Evolutionary conservation across 2,888 invertebrate species (phyloP).

Genomic region (Lissonota sp.): DNA sequence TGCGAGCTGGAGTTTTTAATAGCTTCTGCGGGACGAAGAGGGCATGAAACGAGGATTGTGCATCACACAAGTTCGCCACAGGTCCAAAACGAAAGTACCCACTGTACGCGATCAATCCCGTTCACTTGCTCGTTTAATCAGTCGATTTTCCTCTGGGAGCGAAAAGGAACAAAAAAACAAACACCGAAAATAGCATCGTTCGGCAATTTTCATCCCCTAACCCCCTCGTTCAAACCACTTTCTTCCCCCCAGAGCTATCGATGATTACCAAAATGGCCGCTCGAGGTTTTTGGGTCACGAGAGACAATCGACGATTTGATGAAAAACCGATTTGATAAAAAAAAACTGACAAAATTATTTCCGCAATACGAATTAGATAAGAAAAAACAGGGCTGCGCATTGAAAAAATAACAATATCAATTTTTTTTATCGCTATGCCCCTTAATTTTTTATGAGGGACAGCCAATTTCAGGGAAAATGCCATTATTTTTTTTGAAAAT

Average conservation of each 20-base stretch:
- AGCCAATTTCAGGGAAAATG: too few species aligned
- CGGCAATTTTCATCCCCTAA: not conserved
- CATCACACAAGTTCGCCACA: constrained; percentile 1
- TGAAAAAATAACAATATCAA: too few species aligned
- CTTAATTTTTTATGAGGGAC: too few species aligned
- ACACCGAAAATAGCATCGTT: not conserved
- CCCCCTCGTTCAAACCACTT: not conserved
- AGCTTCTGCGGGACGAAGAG: constrained; percentile 17
- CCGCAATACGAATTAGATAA: too few species aligned
- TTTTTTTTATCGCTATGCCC: too few species aligned
- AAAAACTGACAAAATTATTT: too few species aligned
- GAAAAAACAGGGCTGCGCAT: too few species aligned
- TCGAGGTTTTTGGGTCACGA: constrained; percentile 5
- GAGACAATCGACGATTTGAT: not conserved
- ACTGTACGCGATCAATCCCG: constrained; percentile 10
- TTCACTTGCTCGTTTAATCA: constrained; percentile 7
- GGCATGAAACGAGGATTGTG: not conserved
- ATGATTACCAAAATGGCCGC: not conserved
- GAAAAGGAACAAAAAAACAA: constrained; percentile 1
- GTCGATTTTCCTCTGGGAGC: not conserved
- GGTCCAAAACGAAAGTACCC: constrained; percentile 31
- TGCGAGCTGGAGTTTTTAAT: constrained; percentile 42
- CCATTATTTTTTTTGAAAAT: too few species aligned
- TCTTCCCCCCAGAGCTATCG: not conserved
- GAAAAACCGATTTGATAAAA: too few species aligned